Evolutionary conservation across 2,113 vertebrate genomes (phyloP), one percentile per base, ranked within the genome.

Genomic region (Glaucomys volans): DNA sequence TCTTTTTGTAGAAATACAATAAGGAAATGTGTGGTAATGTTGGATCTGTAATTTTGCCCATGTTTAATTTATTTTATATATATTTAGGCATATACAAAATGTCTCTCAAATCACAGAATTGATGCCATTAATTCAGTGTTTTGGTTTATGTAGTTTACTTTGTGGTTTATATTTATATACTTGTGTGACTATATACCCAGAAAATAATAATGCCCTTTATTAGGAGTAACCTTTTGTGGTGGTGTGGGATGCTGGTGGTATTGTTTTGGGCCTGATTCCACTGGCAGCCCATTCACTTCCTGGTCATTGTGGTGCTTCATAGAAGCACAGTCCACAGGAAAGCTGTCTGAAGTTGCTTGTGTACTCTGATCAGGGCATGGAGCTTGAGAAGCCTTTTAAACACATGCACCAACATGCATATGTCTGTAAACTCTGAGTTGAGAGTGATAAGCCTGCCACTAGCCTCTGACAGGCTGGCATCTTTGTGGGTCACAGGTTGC

Each of bases 401-500:
- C 54, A 83, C 89, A n/a, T 52, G 84, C 67, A 13, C 40, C 35
- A 20, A 92, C 95, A 84, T 57, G 95, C 76, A 50, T 75, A 35
- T 64, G 22, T 92, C 86, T 90, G 8, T 75, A 82, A 79, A 42
- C 85, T 52, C 71, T 26, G 50, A 62, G 87, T 62, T 1, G 24
- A 74, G 52, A 81, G 88, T 42, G 75, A 52, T 54, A 69, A 90
- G 72, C 80, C 89, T 86, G 88, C 76, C 96, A 93, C 71, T 64
- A 95, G 64, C 62, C 84, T 52, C 50, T 50, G 40, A 81, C n/a
- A 77, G 62, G 90, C 87, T 95, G 97, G 93, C 64, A 44, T 97
- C 96, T 97, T 91, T 97, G 81, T 95, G 96, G 98, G 96, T 97
- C 97, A 95, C 64, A 90, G 67, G 85, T 97, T 97, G 96, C 97